Evolutionary conservation across 2,888 invertebrate genomes (phyloP), one percentile per base, ranked within the genome.

Genomic region (Tachystola acroxantha): DNA sequence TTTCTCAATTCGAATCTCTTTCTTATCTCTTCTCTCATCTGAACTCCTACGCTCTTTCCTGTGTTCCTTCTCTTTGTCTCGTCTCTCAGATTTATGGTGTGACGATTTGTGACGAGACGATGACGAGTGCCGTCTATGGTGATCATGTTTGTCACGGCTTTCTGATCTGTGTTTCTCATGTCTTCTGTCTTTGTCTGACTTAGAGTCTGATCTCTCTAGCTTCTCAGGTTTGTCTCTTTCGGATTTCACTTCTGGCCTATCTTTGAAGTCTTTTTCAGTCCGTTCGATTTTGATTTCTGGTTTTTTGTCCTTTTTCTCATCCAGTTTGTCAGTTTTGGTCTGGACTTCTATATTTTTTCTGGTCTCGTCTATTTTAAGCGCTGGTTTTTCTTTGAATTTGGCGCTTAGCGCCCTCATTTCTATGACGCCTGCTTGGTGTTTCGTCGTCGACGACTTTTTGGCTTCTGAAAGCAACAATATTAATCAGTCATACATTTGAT

Each of bases 391-490:
- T 43, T 77, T 76, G 45, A 79, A 84, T 39, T 84, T 84, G 0
- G 80, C 74, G 42, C 85, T 84, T 0, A 88, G 51, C 0, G 87
- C 85, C 49, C 88, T 57, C 88, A 88, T 88, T 44, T 88, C 88
- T 31, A 88, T 88, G 2, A 87, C 86, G 1, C 86, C 88, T 1
- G 57, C 66, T 46, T 86, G 85, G 43, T 78, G 84, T 51, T 85
- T 84, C 0, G 74, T 56, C 3, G 50, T 24, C 7, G 64, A 58
- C 1, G 81, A 46, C 34, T 73, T 78, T 45, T 75, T 81, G 6
- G 71, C 36, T 43, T 80, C 84, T 85, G 73, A 22, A 66, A 37
- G 35, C n/a, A n/a, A n/a, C n/a, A 40, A 38, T 43, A 27, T 10
- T 34, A 32, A 26, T 20, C 7, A 26, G 9, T 13, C 24, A 10